Base-by-base conservation (phyloP, 2,113 vertebrate species). In the Xiphorhynchus elegans region DNA sequence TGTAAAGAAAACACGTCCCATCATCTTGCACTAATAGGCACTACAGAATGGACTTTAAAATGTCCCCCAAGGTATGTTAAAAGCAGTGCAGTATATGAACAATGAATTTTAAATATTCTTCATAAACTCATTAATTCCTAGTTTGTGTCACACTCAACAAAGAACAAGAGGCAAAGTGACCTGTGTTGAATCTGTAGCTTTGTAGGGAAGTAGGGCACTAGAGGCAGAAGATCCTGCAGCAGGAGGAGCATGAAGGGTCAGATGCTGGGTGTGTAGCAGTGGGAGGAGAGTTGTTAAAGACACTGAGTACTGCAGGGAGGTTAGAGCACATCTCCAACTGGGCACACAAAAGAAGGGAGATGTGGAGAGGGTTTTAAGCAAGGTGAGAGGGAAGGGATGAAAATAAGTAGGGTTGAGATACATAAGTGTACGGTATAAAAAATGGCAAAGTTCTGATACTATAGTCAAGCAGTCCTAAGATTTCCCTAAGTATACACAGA, bases 391-490 rank as follows among this genome's bases (percentile, higher is more conserved):
- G 29, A 82, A 79, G 29, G 4, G 11, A 40, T 21, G 14, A 31
- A 67, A 76, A 39, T 19, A 66, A 59, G 10, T 29, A 55, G 42
- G 10, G 46, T 33, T 50, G 26, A 88, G 44, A 58, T 28, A 66
- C 1, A 0, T 17, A 52, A 58, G 3, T 25, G 6, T 23, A 7
- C 23, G 10, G 6, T 21, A 59, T 55, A 84, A 59, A 2, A 56
- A 84, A 26, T 17, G 29, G 19, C 12, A 60, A 75, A 35, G 6
- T 67, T 87, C 42, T 67, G 44, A 55, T 52, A 35, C 8, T 79
- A 11, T 28, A 78, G 42, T 60, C 33, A 84, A 52, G 35, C 17
- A 28, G 23, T 33, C 4, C 1, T 46, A 84, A 74, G 21, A 33
- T 69, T 80, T 84, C 21, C 17, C 12, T 67, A 26, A 75, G 7